phyloP scores from a whole-genome alignment of 2,797 vertebrate genomes.

The Caiman crocodilus region DNA sequence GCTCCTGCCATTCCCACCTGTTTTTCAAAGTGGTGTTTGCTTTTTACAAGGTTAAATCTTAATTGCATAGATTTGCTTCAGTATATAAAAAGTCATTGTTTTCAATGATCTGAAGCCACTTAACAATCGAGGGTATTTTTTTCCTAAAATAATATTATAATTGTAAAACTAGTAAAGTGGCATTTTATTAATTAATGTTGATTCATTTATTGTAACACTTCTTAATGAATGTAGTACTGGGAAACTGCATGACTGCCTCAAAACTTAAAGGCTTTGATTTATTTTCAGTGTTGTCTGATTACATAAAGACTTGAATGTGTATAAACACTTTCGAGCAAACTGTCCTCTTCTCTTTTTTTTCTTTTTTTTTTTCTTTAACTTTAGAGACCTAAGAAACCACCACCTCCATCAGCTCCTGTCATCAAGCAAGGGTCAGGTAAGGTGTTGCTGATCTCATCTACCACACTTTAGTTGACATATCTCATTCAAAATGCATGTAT shows the following conservation, averaged over 20 bases:
- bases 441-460: constrained; percentile 5
- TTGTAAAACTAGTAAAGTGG: constrained; percentile 51
- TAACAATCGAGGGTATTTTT: constrained; percentile 55
- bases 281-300: constrained; percentile 33
- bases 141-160: constrained; percentile 46
- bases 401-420: constrained; percentile 91
- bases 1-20: background rate
- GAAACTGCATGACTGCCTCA: constrained; percentile 42
- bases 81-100: constrained; percentile 24
- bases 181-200: constrained; percentile 44
- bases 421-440: constrained; percentile 92
- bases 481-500: background rate
- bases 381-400: constrained; percentile 98
- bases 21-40: constrained; percentile 14
- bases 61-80: constrained; percentile 52
- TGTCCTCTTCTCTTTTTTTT: constrained; percentile 56
- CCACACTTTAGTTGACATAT: background rate
- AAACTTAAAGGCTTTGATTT: constrained; percentile 25
- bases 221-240: constrained; percentile 47
- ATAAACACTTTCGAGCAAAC: constrained; percentile 41
- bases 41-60: constrained; percentile 69
- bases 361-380: constrained; percentile 67
- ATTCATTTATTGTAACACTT: constrained; percentile 52
- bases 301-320: background rate
- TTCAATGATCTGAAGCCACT: constrained; percentile 45